Evolutionary conservation across 2,888 invertebrate genomes (phyloP).

Genomic region (Ommatoiulus sabulosus): DNA sequence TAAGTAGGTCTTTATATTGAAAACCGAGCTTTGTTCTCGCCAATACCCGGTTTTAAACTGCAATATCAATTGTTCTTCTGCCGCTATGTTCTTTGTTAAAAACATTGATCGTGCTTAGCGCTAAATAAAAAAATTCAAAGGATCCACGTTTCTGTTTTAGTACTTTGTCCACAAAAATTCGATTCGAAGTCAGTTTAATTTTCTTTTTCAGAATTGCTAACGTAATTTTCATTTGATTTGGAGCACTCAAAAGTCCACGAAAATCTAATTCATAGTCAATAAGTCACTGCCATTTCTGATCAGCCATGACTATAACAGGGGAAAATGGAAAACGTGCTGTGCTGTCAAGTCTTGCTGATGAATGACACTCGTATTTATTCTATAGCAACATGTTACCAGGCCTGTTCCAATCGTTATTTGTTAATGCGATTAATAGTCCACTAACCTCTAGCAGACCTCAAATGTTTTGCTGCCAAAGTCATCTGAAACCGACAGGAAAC

Average conservation of each 20-base stretch:
- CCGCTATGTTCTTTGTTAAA: too few species aligned
- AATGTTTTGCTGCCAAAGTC: background rate
- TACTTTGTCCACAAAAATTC: too few species aligned
- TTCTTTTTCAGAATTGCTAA: background rate
- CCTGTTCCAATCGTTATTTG: background rate
- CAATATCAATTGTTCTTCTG: too few species aligned
- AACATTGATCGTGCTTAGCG: too few species aligned
- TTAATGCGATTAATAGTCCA: constrained; percentile 22
- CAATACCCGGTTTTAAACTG: too few species aligned
- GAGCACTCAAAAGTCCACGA: background rate
- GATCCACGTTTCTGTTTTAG: too few species aligned
- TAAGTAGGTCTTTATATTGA: too few species aligned
- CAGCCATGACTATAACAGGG: background rate
- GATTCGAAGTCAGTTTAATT: background rate
- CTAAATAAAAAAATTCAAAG: too few species aligned
- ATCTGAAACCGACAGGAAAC: constrained; percentile 36
- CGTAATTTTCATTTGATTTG: background rate
- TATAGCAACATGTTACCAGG: background rate
- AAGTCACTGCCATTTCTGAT: background rate
- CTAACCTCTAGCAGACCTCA: constrained; percentile 14
- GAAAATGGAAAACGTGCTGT: background rate
- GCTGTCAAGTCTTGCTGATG: constrained; percentile 24
- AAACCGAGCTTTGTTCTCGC: too few species aligned
- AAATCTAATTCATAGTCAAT: background rate
- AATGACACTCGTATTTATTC: background rate